Evolutionary conservation across 2,797 vertebrate species (phyloP), one percentile per base, ranked within the genome.

Genomic region (Propithecus deckenii): DNA sequence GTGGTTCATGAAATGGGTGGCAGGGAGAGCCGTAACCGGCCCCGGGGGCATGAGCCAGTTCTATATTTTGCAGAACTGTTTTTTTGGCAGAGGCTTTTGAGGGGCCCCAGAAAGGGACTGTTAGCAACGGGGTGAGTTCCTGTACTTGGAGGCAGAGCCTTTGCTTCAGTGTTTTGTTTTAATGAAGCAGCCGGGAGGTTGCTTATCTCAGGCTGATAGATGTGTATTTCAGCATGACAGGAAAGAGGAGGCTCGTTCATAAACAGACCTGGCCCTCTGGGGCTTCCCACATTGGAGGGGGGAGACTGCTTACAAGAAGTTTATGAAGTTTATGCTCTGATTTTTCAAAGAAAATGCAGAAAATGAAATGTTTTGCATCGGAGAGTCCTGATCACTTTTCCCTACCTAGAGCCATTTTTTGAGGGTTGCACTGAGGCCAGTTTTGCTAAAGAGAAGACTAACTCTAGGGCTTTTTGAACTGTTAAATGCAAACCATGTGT

Each of bases 401-500:
- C 85, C 91, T 81, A 89, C 79, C 38, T 61, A 81, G 14, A 94
- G 67, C 48, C 81, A 18, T 61, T 96, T 78, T 79, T 55, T 35
- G 85, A 96, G 80, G 72, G 41, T 89, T 78, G 75, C 80, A 32
- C 91, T 46, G 67, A 92, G 93, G 86, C 75, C 38, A 13, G 65
- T 94, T 96, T 86, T 63, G 28, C 41, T 52, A 57, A 81, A 86
- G 69, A 86, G 63, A 84, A 78, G 55, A 52, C 81, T 41, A 38
- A 55, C 76, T 74, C 55, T 11, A 43, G 72, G 71, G 87, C 87
- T 69, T 71, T 95, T 48, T 65, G 76, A 50, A 11, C 85, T n/a
- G 78, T 46, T 84, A 95, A 97, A 97, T 97, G 97, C 96, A 95
- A 97, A 97, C 97, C 97, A 96, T 96, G 93, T 97, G 98, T 97